Base-by-base conservation (phyloP, 2,113 vertebrate genomes). In the Datnioides undecimradiatus region DNA sequence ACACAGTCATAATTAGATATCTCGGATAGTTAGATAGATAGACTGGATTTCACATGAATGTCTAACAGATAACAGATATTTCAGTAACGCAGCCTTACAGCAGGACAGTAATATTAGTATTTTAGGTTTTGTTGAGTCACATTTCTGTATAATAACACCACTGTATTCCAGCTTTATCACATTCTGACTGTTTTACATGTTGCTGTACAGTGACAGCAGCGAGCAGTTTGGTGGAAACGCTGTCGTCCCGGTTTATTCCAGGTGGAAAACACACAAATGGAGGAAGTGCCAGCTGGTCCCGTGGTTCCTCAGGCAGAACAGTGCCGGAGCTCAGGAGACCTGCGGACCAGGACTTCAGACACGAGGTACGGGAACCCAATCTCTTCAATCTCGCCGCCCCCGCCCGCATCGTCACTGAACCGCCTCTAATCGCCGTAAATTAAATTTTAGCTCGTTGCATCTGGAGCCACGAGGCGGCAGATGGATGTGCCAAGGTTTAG, bases 241-340 rank as follows among this genome's bases (percentile, higher is more conserved):
- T 9, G 16, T 12, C 33, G 43, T 51, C 33, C 23, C 57, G 23
- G 48, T 79, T 51, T 13, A 52, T 82, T 88, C 12, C 84, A 99
- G 98, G 81, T 99, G 98, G 98, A 99, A 99, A 91, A 97, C 96
- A 0, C 98, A 99, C 92, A 99, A 99, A 64, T 99, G 98, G 98
- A 97, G 97, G 66, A 94, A 97, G 63, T 99, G 98, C 92, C 98
- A 99, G 58, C 90, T 99, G 55, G 98, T 98, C 0, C 97, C 98
- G 0, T 99, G 98, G 98, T 94, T 95, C 0, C 92, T 99, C 68
- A 95, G 96, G 4, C 96, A 97, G 62, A 95, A 95, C 62, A 95
- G 93, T 51, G 95, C 96, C 0, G 96, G 96, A 58, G 96, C 96
- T 0, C 97, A 98, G 36, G 98, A 99, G 90, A 95, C 95, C 21